Conservation (phyloP, 2,888 invertebrate species). For the Cordylochernes scorpioides region DNA sequence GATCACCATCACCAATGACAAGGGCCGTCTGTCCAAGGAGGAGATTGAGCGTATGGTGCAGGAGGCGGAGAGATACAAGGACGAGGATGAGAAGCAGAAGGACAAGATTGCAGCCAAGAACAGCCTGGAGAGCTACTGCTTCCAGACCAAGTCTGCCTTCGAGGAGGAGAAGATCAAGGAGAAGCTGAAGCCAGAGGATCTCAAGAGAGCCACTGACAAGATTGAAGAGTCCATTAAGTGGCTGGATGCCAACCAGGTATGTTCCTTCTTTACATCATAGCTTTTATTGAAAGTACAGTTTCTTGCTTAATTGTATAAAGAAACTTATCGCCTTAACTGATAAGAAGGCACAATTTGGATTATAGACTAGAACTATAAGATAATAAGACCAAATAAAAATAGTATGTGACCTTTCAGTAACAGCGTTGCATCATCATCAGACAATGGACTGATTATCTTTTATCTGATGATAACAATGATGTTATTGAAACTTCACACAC, state of each 20-base stretch:
- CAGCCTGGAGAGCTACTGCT: constrained; percentile 38
- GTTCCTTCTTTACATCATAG: constrained; percentile 2
- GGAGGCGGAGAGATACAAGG: constrained; percentile 27
- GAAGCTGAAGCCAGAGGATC: constrained; percentile 35
- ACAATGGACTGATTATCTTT: too few relatives aligned
- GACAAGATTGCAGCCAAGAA: constrained; percentile 45
- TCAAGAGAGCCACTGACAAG: constrained; percentile 29
- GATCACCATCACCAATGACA: constrained; percentile 29
- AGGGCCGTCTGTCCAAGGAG: constrained; percentile 25
- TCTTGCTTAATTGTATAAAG: too few relatives aligned
- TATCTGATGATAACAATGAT: too few relatives aligned
- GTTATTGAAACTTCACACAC: too few relatives aligned
- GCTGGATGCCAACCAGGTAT: constrained; percentile 49
- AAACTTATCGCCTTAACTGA: too few relatives aligned
- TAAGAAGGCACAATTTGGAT: too few relatives aligned
- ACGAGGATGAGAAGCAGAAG: constrained; percentile 26
- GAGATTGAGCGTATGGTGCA: constrained; percentile 28
- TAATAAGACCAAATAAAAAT: too few relatives aligned
- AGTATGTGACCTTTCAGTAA: too few relatives aligned
- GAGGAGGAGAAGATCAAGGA: constrained; percentile 17
- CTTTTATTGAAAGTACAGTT: too few relatives aligned
- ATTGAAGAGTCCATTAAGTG: constrained; percentile 38
- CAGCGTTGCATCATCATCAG: too few relatives aligned
- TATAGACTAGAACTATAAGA: too few relatives aligned
- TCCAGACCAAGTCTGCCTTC: constrained; percentile 28